Conservation (phyloP, 2,888 invertebrate species). For the Drosophila melanosoma region DNA sequence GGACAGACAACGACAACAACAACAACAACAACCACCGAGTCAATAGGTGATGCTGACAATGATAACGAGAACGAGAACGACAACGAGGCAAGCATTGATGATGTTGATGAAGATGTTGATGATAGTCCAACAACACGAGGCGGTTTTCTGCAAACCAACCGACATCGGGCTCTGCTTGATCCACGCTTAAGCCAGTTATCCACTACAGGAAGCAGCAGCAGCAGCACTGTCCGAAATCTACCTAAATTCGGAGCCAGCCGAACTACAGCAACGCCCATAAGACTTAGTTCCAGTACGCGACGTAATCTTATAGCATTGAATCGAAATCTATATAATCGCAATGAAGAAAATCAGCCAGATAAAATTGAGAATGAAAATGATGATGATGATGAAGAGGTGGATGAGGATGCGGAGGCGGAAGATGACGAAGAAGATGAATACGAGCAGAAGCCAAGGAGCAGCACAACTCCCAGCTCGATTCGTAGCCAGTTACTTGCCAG, state of each 20-base stretch:
- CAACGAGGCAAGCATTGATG: conserved; percentile 41
- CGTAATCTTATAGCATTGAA: conserved; percentile 57
- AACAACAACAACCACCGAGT: conserved; percentile 16
- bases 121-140: conserved; percentile 33
- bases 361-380: conserved; percentile 35
- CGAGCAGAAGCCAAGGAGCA: conserved; percentile 2
- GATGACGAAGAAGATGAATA: conserved; percentile 25
- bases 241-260: conserved; percentile 26
- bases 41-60: conserved; percentile 5
- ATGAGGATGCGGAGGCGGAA: conserved; percentile 14
- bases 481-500: conserved; percentile 64
- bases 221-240: conserved; percentile 3
- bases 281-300: conserved; percentile 37
- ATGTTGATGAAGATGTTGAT: conserved; percentile 7
- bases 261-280: conserved; percentile 37
- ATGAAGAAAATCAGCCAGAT: conserved; percentile 21
- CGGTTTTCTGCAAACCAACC: conserved; percentile 63
- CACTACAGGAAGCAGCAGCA: not conserved
- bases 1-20: conserved; percentile 6
- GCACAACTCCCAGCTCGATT: conserved; percentile 36
- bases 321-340: conserved; percentile 53
- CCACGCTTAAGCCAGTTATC: conserved; percentile 3
- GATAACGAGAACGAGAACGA: conserved; percentile 27
- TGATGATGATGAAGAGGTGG: conserved; percentile 7
- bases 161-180: conserved; percentile 58